Evolutionary conservation across 2,797 vertebrate species (phyloP).

Genomic region (Australoheros facetus): DNA sequence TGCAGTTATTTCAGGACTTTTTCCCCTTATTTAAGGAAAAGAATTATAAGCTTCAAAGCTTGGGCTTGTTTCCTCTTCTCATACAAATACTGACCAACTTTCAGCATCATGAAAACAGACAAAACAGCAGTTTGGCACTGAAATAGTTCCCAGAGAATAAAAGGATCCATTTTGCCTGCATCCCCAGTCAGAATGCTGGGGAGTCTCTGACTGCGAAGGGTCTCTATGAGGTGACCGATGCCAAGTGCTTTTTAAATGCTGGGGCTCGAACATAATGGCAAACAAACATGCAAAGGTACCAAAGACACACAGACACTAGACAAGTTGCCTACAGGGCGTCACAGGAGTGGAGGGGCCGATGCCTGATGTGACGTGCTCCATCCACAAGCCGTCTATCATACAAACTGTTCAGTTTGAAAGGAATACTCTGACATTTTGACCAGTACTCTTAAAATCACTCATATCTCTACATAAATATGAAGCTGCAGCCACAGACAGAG

Average conservation of each 20-base stretch:
- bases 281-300: conserved; percentile 37
- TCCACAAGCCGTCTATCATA: conserved; percentile 21
- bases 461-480: neutral
- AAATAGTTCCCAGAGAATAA: conserved; percentile 77
- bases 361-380: conserved; percentile 38
- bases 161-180: conserved; percentile 57
- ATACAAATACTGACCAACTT: conserved; percentile 65
- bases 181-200: conserved; percentile 28
- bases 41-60: conserved; percentile 50
- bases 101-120: conserved; percentile 71
- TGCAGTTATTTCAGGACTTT: conserved; percentile 6
- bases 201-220: conserved; percentile 32
- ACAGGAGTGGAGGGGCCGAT: neutral
- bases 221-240: conserved; percentile 32
- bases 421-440: neutral
- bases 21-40: conserved; percentile 25
- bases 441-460: neutral
- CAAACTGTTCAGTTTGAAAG: conserved; percentile 2
- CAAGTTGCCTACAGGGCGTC: conserved; percentile 32
- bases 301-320: conserved; percentile 36
- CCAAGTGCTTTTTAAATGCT: conserved; percentile 45
- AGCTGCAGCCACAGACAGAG: neutral
- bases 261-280: conserved; percentile 12
- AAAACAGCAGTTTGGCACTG: conserved; percentile 79
- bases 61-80: conserved; percentile 30